Conservation (phyloP, 1,140 invertebrate species). For the Mamestra configurata region DNA sequence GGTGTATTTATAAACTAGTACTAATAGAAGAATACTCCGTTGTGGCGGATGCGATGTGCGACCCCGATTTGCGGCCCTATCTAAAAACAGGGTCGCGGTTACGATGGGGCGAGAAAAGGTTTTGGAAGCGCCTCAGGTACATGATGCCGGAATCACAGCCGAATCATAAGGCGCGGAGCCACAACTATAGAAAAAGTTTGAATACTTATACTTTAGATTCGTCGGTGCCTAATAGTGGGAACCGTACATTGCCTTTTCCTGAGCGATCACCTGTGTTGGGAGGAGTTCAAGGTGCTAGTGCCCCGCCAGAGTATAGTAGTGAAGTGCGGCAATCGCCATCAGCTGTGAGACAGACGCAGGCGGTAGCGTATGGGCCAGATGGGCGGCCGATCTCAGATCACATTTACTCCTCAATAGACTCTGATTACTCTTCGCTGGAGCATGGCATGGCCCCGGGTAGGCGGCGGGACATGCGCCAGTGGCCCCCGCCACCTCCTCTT, state of each 20-base stretch:
- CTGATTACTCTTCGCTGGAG: slow-evolving; percentile 91
- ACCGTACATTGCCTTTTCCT: slow-evolving; percentile 86
- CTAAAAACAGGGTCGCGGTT: slow-evolving; percentile 94
- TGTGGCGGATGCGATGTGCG: slow-evolving; percentile 93
- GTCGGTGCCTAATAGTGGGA: slow-evolving; percentile 88
- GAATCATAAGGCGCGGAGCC: slow-evolving; percentile 78
- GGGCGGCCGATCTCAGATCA: slow-evolving; percentile 94
- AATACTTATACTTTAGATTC: slow-evolving; percentile 93
- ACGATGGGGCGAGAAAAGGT: slow-evolving; percentile 96
- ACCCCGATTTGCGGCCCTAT: slow-evolving; percentile 95
- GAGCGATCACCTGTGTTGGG: slow-evolving; percentile 81
- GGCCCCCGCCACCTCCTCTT: slow-evolving; percentile 81
- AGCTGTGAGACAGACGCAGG: slow-evolving; percentile 85
- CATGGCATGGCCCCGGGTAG: slow-evolving; percentile 84
- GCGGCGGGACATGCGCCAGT: slow-evolving; percentile 81
- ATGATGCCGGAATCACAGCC: slow-evolving; percentile 92
- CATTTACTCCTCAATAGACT: slow-evolving; percentile 96
- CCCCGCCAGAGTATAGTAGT: slow-evolving; percentile 85
- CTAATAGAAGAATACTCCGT: slow-evolving; percentile 94
- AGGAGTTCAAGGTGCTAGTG: slow-evolving; percentile 84
- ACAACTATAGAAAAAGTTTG: slow-evolving; percentile 92
- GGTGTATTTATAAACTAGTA: slow-evolving; percentile 94
- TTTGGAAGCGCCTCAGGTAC: slow-evolving; percentile 97
- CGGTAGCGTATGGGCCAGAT: slow-evolving; percentile 81
- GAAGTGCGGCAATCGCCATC: slow-evolving; percentile 84